Conservation (phyloP, 2,797 vertebrate genomes). For the Melopsittacus undulatus region DNA sequence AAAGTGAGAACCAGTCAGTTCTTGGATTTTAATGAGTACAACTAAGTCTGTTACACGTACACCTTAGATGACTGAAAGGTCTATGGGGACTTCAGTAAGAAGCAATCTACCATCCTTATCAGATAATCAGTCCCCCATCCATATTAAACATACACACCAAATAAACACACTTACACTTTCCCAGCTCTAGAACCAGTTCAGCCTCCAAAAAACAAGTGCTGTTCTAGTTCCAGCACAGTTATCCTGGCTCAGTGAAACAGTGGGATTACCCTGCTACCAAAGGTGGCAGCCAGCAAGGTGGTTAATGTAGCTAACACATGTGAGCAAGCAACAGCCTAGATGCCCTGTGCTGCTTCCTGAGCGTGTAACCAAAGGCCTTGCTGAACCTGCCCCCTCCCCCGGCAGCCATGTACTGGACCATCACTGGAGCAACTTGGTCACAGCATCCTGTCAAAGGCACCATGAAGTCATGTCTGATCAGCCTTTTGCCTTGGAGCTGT, state of each 20-base stretch:
- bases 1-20: not conserved
- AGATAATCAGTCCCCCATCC: not conserved
- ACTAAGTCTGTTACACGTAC: not conserved
- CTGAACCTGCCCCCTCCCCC: not conserved
- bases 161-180: not conserved
- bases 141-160: not conserved
- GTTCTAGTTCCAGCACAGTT: not conserved
- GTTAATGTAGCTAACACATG: not conserved
- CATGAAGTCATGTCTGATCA: not conserved
- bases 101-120: not conserved
- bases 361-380: not conserved
- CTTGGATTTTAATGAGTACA: not conserved
- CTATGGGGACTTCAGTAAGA: not conserved
- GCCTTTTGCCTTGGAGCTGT: not conserved
- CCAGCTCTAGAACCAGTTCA: not conserved
- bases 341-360: not conserved
- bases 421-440: not conserved
- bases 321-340: not conserved
- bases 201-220: not conserved
- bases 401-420: accelerated
- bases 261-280: not conserved
- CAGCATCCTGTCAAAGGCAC: not conserved
- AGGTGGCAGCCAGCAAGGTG: accelerated
- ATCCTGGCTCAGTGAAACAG: not conserved
- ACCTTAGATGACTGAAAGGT: not conserved